A percentile compares a stretch with the other conserved stretches of the same genome.
Conservation (phyloP, 1,140 invertebrate genomes). For the Orius laevigatus region DNA sequence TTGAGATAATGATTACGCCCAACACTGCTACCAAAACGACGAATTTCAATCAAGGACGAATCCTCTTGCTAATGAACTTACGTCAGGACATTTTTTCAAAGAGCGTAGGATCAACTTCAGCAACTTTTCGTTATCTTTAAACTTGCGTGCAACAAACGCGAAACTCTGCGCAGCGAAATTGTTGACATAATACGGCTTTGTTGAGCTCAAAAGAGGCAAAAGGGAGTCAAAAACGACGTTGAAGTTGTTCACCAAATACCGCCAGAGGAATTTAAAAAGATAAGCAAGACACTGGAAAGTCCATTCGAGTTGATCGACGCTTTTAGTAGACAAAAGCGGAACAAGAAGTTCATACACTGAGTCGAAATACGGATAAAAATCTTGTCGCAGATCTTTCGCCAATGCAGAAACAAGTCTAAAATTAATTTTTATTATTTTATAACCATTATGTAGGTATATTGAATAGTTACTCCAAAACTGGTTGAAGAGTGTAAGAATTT, state of each 20-base stretch:
- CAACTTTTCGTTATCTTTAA: constrained; percentile 60
- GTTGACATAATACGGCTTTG: constrained; percentile 60
- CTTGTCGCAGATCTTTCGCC: constrained; percentile 66
- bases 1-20: no score
- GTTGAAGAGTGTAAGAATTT: constrained; percentile 54
- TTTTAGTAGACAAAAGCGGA: constrained; percentile 53
- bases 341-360: constrained; percentile 50
- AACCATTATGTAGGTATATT: neutral
- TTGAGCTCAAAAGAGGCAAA: constrained; percentile 52
- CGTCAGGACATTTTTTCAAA: constrained; percentile 44
- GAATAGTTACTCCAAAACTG: constrained; percentile 61
- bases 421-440: constrained; percentile 20
- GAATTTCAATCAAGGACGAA: no score
- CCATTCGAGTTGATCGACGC: constrained; percentile 67
- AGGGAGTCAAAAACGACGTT: constrained; percentile 53
- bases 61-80: constrained; percentile 29
- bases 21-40: no score
- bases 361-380: constrained; percentile 71
- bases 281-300: constrained; percentile 69
- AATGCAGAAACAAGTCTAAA: constrained; percentile 64
- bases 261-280: constrained; percentile 74
- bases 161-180: constrained; percentile 90
- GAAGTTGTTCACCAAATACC: constrained; percentile 64
- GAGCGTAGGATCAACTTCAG: constrained; percentile 49
- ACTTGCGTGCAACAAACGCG: constrained; percentile 77